Percentiles rank a stretch among this genome's conserved stretches.
Evolutionary conservation across 2,113 vertebrate genomes (phyloP).

Genomic region (Hassar affinis): DNA sequence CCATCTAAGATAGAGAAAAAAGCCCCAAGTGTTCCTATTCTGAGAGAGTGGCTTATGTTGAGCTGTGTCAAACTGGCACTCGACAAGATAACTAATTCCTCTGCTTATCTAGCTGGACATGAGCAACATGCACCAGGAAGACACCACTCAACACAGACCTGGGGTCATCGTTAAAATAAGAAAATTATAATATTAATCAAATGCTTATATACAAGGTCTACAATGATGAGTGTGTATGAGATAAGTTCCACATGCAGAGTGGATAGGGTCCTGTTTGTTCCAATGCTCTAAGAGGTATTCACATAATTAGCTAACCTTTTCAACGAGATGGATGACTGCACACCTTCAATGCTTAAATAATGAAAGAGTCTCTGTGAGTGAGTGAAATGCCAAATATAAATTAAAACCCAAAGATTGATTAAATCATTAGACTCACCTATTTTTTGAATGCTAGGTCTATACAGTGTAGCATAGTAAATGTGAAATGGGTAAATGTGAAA

Average conservation of each 20-base stretch:
- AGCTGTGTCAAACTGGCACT: constrained; percentile 41
- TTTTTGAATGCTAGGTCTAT: constrained; percentile 15
- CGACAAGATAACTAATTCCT: constrained; percentile 52
- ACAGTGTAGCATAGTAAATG: background rate
- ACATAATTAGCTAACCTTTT: constrained; percentile 36
- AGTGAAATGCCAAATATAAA: constrained; percentile 29
- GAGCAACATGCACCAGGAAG: constrained; percentile 13
- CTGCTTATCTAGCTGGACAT: constrained; percentile 48
- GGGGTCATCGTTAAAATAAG: background rate
- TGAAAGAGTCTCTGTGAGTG: constrained; percentile 13
- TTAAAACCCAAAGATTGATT: constrained; percentile 23
- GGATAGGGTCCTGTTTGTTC: background rate
- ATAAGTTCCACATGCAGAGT: background rate
- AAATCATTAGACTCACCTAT: constrained; percentile 11
- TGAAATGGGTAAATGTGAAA: background rate
- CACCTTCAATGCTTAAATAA: constrained; percentile 30
- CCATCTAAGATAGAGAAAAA: constrained; percentile 44
- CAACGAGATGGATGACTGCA: constrained; percentile 21
- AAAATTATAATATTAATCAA: background rate
- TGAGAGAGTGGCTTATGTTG: constrained; percentile 42
- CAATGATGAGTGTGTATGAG: background rate
- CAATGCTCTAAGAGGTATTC: background rate
- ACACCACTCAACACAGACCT: constrained; percentile 19
- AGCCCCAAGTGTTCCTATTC: constrained; percentile 39
- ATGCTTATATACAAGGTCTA: background rate